A percentile compares a stretch with the other conserved stretches of the same genome.
Evolutionary conservation across 2,113 vertebrate species (phyloP).

Genomic region (Pituophis catenifer): DNA sequence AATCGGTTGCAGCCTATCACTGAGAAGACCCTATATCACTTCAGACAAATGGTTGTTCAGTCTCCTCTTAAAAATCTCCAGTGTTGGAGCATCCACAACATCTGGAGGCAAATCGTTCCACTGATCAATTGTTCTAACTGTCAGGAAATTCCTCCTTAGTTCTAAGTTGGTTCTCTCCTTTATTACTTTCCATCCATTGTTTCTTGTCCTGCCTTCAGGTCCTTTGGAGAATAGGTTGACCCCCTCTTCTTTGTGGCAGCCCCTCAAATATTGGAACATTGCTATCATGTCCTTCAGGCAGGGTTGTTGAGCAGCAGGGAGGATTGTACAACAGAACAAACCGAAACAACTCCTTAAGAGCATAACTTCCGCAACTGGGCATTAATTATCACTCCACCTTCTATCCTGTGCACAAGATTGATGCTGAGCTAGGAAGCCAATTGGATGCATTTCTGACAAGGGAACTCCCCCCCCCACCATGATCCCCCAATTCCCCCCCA

Average conservation of each 20-base stretch:
- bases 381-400: not conserved
- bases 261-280: not conserved
- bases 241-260: not conserved
- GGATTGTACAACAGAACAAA: not conserved
- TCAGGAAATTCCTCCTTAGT: not conserved
- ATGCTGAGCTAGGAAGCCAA: not conserved
- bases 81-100: not conserved
- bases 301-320: not conserved
- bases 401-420: not conserved
- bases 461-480: not conserved
- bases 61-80: not conserved
- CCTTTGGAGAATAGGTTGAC: not conserved
- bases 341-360: not conserved
- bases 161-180: not conserved
- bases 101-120: not conserved
- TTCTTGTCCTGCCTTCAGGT: not conserved
- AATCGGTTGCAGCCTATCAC: too few species aligned
- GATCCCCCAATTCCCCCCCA: not conserved
- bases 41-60: not conserved
- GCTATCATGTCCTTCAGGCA: not conserved
- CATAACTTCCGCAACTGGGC: not conserved
- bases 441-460: not conserved
- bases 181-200: not conserved
- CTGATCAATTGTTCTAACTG: not conserved
- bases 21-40: not conserved